Base-by-base conservation (phyloP, 2,797 vertebrate genomes). In the Avahi laniger region DNA sequence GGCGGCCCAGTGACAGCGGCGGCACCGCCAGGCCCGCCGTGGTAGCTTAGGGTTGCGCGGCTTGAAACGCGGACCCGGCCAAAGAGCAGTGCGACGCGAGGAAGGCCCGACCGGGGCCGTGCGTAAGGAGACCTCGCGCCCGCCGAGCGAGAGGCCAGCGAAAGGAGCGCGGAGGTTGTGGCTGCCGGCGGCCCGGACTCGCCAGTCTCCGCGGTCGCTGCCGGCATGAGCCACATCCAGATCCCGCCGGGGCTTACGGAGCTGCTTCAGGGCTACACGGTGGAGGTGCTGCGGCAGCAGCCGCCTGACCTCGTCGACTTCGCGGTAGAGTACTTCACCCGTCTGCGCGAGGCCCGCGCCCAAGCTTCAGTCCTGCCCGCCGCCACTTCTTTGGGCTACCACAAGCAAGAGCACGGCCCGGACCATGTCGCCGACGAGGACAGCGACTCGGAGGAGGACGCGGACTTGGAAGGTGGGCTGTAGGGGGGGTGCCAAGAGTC, bases 211-310 rank as follows among this genome's bases (percentile, higher is more conserved):
- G 67, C 89, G 54, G 95, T 69, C 35, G 88, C 83, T 80, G 92
- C 92, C 93, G 93, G 95, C 72, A 99, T 99, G 99, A 99, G 99
- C 99, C 96, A 96, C 93, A 99, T 99, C 98, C 99, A 99, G 98
- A 99, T 99, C 98, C 99, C 99, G 61, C 98, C 99, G 97, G 99
- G 99, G 96, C 98, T 99, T 98, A 99, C 99, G 82, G 99, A 99
- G 98, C 99, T 99, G 98, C 99, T 99, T 98, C 99, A 99, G 98
- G 99, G 99, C 97, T 99, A 99, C 98, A 99, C 99, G 41, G 99
- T 99, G 98, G 99, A 99, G 98, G 99, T 99, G 97, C 98, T 99
- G 97, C 99, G 99, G 98, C 99, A 99, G 97, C 99, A 99, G 98
- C 99, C 99, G 91, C 98, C 99, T n/a, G 99, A 99, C 98, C 99